A percentile compares a stretch with the other conserved stretches of the same genome.
phyloP scores from a whole-genome alignment of 2,888 invertebrate species.

The Phengaris arion region DNA sequence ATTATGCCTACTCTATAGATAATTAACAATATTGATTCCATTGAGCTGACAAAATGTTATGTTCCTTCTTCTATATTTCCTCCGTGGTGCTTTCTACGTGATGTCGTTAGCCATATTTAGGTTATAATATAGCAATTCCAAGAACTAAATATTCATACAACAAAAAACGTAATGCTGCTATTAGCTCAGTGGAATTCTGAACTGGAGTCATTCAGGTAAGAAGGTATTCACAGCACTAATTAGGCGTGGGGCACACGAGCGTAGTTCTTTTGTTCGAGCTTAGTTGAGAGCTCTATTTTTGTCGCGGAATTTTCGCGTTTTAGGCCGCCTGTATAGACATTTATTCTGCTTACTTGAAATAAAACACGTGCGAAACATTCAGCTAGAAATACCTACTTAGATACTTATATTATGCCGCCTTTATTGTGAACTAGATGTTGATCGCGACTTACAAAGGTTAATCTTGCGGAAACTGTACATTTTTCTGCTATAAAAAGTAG shows the following conservation, averaged over 20 bases:
- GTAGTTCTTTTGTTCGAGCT: conserved; percentile 9
- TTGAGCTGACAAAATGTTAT: no score
- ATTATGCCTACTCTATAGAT: no score
- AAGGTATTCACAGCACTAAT: conserved; percentile 18
- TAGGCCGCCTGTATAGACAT: conserved; percentile 9
- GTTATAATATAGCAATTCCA: not conserved
- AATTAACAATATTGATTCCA: no score
- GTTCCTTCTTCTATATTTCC: no score
- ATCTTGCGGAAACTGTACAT: no score
- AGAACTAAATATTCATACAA: not conserved
- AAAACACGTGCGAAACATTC: not conserved
- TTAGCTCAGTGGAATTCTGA: conserved; percentile 1
- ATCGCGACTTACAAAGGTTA: no score
- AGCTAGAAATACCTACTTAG: not conserved
- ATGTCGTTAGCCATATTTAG: no score
- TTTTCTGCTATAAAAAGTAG: no score
- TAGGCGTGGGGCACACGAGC: conserved; percentile 14
- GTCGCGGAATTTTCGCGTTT: conserved; percentile 9
- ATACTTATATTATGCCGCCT: no score
- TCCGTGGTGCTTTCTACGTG: no score
- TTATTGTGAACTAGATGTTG: no score
- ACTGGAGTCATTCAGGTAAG: conserved; percentile 21
- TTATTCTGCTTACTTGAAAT: not conserved
- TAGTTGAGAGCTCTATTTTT: conserved; percentile 17
- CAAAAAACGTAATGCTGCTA: conserved; percentile 7